Evolutionary conservation across 2,888 invertebrate genomes (phyloP).

Genomic region (Pimpla rufipes): DNA sequence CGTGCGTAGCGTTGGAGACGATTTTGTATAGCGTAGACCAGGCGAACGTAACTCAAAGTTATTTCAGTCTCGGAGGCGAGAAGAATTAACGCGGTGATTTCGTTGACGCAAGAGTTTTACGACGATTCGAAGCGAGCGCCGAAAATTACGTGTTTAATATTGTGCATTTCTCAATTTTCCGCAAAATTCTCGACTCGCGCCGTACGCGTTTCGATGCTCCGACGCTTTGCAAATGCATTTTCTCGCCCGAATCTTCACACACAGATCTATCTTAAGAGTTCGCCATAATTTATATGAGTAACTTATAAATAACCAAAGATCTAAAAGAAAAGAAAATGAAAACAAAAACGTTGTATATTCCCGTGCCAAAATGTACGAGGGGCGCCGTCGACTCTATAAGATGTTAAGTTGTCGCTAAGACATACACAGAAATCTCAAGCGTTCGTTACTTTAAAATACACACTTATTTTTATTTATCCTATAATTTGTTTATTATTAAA

Average conservation of each 20-base stretch:
- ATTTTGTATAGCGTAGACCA: neutral
- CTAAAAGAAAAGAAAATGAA: slow-evolving; percentile 26
- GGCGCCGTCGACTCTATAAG: slow-evolving; percentile 47
- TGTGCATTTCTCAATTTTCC: slow-evolving; percentile 5
- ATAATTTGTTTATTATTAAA: too few relatives aligned
- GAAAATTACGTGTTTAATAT: slow-evolving; percentile 38
- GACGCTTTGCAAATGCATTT: slow-evolving; percentile 16
- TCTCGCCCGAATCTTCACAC: slow-evolving; percentile 45
- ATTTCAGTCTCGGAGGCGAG: neutral
- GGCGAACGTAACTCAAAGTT: neutral
- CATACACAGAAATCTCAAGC: too few relatives aligned
- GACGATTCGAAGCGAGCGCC: neutral
- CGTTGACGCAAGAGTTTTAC: neutral
- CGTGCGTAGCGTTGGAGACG: neutral
- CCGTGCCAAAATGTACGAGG: slow-evolving; percentile 68
- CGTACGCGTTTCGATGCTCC: neutral
- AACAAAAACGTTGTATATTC: slow-evolving; percentile 61
- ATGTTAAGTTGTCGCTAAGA: slow-evolving; percentile 27
- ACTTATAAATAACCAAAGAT: slow-evolving; percentile 65
- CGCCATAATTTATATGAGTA: slow-evolving; percentile 60
- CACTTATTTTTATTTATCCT: too few relatives aligned
- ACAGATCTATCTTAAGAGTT: slow-evolving; percentile 39
- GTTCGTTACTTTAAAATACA: too few relatives aligned
- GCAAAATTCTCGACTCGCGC: slow-evolving; percentile 10
- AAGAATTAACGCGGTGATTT: slow-evolving; percentile 1